phyloP scores from a whole-genome alignment of 1,140 invertebrate genomes.

The Pachyrhynchus sulphureomaculatus region DNA sequence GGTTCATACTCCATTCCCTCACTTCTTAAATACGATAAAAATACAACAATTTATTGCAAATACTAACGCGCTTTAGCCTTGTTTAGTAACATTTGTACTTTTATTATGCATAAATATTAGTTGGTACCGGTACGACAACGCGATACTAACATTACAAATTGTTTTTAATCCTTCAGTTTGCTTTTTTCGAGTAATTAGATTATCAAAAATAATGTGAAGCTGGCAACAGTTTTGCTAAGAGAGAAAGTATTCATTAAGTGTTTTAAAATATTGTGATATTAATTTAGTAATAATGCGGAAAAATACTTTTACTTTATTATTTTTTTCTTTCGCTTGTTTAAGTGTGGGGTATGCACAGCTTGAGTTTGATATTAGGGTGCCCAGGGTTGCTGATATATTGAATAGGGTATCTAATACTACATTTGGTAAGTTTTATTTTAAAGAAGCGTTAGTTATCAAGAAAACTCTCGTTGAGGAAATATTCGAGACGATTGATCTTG shows the following conservation, averaged over 20 bases:
- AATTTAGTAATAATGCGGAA: conserved; percentile 3
- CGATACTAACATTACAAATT: too few relatives aligned
- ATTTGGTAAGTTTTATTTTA: conserved; percentile 26
- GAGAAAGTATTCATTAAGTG: neutral
- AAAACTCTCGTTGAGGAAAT: too few relatives aligned
- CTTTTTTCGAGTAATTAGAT: too few relatives aligned
- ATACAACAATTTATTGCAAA: too few relatives aligned
- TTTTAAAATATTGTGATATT: neutral
- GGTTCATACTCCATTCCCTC: too few relatives aligned
- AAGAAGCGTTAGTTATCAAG: neutral
- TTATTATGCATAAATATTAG: too few relatives aligned
- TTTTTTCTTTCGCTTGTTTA: neutral
- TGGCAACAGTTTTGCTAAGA: too few relatives aligned
- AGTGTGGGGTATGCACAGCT: conserved; percentile 19
- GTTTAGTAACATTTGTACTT: neutral
- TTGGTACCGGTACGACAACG: too few relatives aligned
- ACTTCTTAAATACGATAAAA: too few relatives aligned
- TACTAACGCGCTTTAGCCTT: conserved; percentile 5
- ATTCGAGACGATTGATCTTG: too few relatives aligned
- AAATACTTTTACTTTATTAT: neutral
- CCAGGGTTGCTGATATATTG: conserved; percentile 30
- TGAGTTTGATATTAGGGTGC: conserved; percentile 23
- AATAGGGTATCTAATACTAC: conserved; percentile 36
- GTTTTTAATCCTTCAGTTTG: too few relatives aligned
- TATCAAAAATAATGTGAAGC: too few relatives aligned